Evolutionary conservation across 2,888 invertebrate genomes (phyloP), one percentile per base, ranked within the genome.

Genomic region (Lasioglossum pauxillum): DNA sequence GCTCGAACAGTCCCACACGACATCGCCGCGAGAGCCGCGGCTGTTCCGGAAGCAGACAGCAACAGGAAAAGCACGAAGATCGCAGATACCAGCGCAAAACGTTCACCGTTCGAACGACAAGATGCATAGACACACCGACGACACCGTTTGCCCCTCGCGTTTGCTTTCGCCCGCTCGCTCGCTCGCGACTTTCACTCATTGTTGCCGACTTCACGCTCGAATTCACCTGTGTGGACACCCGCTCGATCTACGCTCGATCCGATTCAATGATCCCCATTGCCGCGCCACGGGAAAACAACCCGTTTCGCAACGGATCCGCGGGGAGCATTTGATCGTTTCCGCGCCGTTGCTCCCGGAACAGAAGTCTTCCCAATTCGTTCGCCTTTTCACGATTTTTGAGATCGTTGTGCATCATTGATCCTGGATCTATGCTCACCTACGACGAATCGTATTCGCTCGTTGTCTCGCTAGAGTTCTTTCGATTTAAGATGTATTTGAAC

Each of bases 191-290:
- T 90, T 90, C 90, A 80, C 90, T 90, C 89, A 90, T 90, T 90
- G 90, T 90, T 90, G 80, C 79, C 80, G 72, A 53, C 77, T 88
- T 89, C 86, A 89, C 88, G 90, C 90, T 85, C 87, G 85, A 89
- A 89, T 90, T 89, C 87, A 67, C 79, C 8, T 49, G 69, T 23
- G 76, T 78, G 85, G 85, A 87, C 87, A 81, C 83, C 75, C 76
- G 38, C 79, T 71, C 60, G 78, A 69, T 71, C 78, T 69, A 64
- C 64, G 82, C 80, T 46, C 86, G n/a, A 69, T 67, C 35, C 71
- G 71, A 86, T 83, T 57, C 86, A 31, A 67, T 35, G 38, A 27
- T 49, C n/a, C 27, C 60, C 27, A 14, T 27, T 31, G 14, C 27
- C 60, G 4, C 27, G 60, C 27, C 60, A 16, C 14, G 38, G 49